Evolutionary conservation across 2,113 vertebrate species (phyloP).

Genomic region (Phoxinus phoxinus): DNA sequence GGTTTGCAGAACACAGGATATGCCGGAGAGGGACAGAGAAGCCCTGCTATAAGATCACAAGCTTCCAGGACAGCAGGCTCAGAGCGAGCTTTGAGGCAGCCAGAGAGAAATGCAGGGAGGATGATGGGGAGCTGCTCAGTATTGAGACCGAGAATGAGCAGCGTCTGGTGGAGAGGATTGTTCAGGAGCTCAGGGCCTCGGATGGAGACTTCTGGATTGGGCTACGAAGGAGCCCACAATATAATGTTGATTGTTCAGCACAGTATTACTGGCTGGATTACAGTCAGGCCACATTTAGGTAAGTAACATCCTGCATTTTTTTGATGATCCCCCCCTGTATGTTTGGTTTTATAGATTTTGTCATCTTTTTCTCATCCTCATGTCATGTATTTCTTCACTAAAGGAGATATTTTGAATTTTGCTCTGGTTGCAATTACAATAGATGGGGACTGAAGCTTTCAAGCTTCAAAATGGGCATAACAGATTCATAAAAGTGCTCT

Average conservation of each 20-base stretch:
- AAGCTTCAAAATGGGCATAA: background rate
- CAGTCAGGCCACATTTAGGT: conserved; percentile 85
- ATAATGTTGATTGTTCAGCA: conserved; percentile 74
- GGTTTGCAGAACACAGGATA: conserved; percentile 82
- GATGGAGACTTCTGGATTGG: conserved; percentile 97
- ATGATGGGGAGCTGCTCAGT: conserved; percentile 86
- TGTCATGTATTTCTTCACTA: background rate
- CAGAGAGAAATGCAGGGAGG: conserved; percentile 76
- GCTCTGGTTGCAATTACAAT: background rate
- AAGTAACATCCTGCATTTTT: conserved; percentile 27
- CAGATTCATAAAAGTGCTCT: background rate
- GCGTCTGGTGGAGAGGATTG: conserved; percentile 83
- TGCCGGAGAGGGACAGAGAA: conserved; percentile 85
- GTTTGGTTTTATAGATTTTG: background rate
- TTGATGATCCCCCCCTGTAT: background rate
- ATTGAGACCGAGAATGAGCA: conserved; percentile 89
- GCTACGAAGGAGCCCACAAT: conserved; percentile 75
- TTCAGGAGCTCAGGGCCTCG: conserved; percentile 76
- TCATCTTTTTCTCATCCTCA: background rate
- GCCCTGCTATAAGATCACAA: conserved; percentile 90
- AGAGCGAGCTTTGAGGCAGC: conserved; percentile 85
- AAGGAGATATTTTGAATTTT: background rate
- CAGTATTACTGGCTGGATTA: conserved; percentile 89
- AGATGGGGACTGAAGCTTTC: background rate
- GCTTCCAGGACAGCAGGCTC: conserved; percentile 82